Evolutionary conservation across 2,113 vertebrate genomes (phyloP).

Genomic region (Thalassarche chlororhynchos): DNA sequence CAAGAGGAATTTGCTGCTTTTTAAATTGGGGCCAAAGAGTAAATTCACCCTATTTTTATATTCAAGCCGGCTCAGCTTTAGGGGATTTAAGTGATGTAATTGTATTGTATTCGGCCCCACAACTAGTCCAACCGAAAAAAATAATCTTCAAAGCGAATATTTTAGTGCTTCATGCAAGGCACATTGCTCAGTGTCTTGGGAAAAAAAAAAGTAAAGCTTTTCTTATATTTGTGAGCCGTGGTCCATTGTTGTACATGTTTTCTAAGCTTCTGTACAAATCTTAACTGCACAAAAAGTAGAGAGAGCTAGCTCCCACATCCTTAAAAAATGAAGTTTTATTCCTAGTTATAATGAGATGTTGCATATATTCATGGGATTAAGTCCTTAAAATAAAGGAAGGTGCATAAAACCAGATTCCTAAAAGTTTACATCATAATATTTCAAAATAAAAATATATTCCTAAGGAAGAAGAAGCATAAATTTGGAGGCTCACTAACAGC

Average conservation of each 20-base stretch:
- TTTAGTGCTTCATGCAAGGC: slow-evolving; percentile 41
- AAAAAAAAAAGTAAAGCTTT: not conserved
- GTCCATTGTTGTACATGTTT: slow-evolving; percentile 39
- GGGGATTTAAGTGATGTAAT: slow-evolving; percentile 66
- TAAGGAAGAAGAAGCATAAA: not conserved
- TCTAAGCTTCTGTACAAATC: slow-evolving; percentile 45
- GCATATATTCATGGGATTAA: slow-evolving; percentile 46
- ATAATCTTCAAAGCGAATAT: slow-evolving; percentile 70
- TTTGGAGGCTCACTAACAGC: not conserved
- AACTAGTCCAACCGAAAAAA: slow-evolving; percentile 42
- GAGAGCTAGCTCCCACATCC: not conserved
- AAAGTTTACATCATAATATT: not conserved
- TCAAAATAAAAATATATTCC: not conserved
- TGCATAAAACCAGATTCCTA: not conserved
- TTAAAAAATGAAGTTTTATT: not conserved
- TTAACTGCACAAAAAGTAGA: not conserved
- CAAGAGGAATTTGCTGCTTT: slow-evolving; percentile 64
- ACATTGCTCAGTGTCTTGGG: slow-evolving; percentile 31
- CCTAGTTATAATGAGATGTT: slow-evolving; percentile 34
- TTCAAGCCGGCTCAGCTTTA: slow-evolving; percentile 61
- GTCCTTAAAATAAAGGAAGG: not conserved
- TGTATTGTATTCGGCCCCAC: slow-evolving; percentile 52
- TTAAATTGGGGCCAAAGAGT: slow-evolving; percentile 70
- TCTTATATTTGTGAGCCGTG: not conserved
- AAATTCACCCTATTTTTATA: slow-evolving; percentile 67